Percentiles rank a stretch among this genome's conserved stretches.
Conservation (phyloP, 1,140 invertebrate species). For the Doryteuthis pealeii region DNA sequence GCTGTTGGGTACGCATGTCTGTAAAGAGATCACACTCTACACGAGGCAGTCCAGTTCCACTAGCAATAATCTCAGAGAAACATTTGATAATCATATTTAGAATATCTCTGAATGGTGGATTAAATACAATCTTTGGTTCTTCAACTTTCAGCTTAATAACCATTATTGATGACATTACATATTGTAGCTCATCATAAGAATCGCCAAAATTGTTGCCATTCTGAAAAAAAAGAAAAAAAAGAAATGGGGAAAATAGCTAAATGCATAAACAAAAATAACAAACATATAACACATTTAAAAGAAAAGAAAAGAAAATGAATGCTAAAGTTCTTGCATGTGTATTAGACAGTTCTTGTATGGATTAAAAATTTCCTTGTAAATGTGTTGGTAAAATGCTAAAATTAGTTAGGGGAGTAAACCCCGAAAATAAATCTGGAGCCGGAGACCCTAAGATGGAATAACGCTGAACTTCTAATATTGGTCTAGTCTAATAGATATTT, state of each 20-base stretch:
- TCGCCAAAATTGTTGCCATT: slow-evolving; percentile 73
- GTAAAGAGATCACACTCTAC: slow-evolving; percentile 61
- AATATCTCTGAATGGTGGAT: slow-evolving; percentile 58
- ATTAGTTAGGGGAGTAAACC: no score
- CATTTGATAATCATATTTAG: slow-evolving; percentile 58
- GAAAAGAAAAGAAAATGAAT: no score
- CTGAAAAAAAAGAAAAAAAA: slow-evolving; percentile 63
- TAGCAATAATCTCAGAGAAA: slow-evolving; percentile 59
- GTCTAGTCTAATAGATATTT: no score
- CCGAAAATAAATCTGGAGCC: no score
- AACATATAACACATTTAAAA: background rate
- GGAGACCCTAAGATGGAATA: no score
- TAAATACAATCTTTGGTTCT: slow-evolving; percentile 64
- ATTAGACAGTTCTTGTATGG: no score
- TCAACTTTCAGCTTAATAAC: slow-evolving; percentile 74
- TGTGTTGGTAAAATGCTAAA: no score
- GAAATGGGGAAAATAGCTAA: no score
- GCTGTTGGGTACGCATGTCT: slow-evolving; percentile 55
- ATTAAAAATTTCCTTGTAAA: no score
- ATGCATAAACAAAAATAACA: no score
- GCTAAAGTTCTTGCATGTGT: background rate
- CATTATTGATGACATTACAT: slow-evolving; percentile 69
- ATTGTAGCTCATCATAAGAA: slow-evolving; percentile 70
- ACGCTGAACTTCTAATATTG: no score
- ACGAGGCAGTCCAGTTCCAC: slow-evolving; percentile 55